phyloP scores from a whole-genome alignment of 2,113 vertebrate genomes.

The Neolamprologus brichardi region DNA sequence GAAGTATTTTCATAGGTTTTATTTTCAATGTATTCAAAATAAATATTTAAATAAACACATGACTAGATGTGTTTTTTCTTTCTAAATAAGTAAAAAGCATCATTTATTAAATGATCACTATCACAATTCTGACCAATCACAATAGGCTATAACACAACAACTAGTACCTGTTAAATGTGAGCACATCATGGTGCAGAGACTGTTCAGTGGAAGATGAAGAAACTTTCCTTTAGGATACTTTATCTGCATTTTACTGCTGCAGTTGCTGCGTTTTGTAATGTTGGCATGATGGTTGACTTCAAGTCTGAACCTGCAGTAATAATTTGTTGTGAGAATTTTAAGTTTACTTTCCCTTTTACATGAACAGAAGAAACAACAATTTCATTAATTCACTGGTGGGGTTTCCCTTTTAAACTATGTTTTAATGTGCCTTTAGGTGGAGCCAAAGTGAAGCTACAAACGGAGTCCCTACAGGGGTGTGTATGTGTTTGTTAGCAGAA shows the following conservation, averaged over 20 bases:
- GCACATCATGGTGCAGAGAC: not conserved
- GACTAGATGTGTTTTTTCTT: not conserved
- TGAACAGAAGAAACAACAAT: not conserved
- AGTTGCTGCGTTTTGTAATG: not conserved
- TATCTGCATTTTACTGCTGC: not conserved
- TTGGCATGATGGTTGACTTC: not conserved
- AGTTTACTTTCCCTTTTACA: not conserved
- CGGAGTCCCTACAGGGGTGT: accelerated
- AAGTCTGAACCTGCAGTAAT: not conserved
- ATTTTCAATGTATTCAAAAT: not conserved
- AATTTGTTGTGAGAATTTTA: not conserved
- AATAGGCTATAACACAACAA: not conserved
- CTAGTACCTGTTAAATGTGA: not conserved
- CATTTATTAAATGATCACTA: not conserved
- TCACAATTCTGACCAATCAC: not conserved
- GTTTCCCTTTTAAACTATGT: not conserved
- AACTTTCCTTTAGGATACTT: not conserved
- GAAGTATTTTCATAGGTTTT: not conserved
- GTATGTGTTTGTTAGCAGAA: not conserved
- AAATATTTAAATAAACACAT: not conserved
- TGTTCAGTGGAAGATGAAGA: not conserved
- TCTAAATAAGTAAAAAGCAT: not conserved
- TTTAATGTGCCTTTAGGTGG: not conserved
- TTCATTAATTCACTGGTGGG: not conserved
- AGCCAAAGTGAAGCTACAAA: not conserved